Conservation (phyloP, 2,888 invertebrate species). For the Spodoptera littoralis region DNA sequence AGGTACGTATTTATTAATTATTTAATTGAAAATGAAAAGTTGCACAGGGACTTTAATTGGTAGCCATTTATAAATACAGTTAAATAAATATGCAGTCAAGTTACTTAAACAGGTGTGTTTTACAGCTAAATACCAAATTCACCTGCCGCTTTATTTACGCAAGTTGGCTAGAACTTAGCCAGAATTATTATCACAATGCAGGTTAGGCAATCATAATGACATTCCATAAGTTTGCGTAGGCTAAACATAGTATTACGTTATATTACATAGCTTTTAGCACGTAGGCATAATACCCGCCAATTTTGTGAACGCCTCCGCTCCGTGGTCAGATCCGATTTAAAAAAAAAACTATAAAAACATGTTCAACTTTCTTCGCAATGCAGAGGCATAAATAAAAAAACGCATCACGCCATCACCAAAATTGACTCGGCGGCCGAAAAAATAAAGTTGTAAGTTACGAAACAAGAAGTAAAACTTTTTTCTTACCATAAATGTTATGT, state of each 20-base stretch:
- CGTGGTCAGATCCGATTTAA: slow-evolving; percentile 20
- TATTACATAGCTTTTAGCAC: slow-evolving; percentile 16
- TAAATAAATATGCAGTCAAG: slow-evolving; percentile 19
- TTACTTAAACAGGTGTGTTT: slow-evolving; percentile 18
- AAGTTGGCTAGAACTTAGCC: slow-evolving; percentile 24
- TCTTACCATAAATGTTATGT: slow-evolving; percentile 87
- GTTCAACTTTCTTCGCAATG: slow-evolving; percentile 49
- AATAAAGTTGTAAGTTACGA: slow-evolving; percentile 78
- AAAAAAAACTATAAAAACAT: slow-evolving; percentile 40
- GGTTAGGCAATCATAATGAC: slow-evolving; percentile 51
- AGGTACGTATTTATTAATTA: slow-evolving; percentile 17
- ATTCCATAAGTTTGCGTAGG: slow-evolving; percentile 60
- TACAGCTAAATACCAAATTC: slow-evolving; percentile 29
- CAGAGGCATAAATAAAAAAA: slow-evolving; percentile 59
- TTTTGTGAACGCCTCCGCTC: slow-evolving; percentile 43
- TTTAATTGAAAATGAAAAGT: slow-evolving; percentile 49
- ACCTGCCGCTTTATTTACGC: slow-evolving; percentile 50
- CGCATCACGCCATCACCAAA: slow-evolving; percentile 54
- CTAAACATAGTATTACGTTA: slow-evolving; percentile 35
- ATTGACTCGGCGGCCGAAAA: slow-evolving; percentile 54
- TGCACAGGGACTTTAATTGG: slow-evolving; percentile 23
- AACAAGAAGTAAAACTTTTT: slow-evolving; percentile 83
- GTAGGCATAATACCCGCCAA: slow-evolving; percentile 41
- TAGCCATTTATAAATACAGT: slow-evolving; percentile 23
- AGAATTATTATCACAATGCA: slow-evolving; percentile 46